phyloP scores from a whole-genome alignment of 1,140 invertebrate species.

The Neotoxoptera formosana region DNA sequence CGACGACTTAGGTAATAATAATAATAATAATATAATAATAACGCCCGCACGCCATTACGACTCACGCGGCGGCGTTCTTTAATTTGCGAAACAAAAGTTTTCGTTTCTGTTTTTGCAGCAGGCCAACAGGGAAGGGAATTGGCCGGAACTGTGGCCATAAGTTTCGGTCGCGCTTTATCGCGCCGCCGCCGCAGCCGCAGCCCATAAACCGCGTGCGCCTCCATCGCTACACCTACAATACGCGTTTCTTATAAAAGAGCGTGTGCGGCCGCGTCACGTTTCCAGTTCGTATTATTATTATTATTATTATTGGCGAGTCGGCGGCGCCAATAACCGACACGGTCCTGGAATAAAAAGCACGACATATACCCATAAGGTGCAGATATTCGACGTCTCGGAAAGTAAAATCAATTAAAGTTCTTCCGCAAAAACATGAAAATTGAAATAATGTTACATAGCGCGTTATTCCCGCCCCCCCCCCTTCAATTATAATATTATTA shows the following conservation, averaged over 20 bases:
- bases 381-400: background rate
- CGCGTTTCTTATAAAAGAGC: background rate
- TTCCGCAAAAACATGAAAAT: too few relatives aligned
- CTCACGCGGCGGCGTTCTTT: background rate
- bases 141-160: constrained; percentile 46
- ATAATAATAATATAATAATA: background rate
- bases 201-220: background rate
- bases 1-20: background rate
- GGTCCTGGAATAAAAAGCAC: background rate
- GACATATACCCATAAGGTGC: background rate
- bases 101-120: background rate
- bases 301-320: constrained; percentile 16
- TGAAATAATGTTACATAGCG: too few relatives aligned
- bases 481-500: too few relatives aligned
- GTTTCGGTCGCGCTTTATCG: constrained; percentile 32
- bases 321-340: constrained; percentile 6
- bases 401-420: constrained; percentile 32
- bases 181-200: background rate
- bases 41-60: background rate
- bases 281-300: background rate
- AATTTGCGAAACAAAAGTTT: constrained; percentile 30
- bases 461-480: too few relatives aligned
- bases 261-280: constrained; percentile 36
- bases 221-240: background rate
- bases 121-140: constrained; percentile 28